Evolutionary conservation across 2,797 vertebrate genomes (phyloP), one percentile per base, ranked within the genome.

Genomic region (Schizopygopsis pylzovi): DNA sequence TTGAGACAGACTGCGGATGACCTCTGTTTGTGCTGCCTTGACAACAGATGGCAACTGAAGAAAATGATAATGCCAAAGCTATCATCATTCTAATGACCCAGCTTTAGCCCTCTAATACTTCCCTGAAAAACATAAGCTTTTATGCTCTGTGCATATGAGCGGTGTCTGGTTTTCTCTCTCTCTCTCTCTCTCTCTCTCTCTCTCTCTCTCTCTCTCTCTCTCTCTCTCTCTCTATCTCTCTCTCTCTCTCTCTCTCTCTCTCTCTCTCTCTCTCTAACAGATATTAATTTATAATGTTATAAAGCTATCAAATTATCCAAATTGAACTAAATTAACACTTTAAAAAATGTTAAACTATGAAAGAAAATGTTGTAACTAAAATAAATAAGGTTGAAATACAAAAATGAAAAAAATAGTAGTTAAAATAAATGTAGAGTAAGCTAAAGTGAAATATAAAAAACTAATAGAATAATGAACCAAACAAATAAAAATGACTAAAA

Each of bases 11-110:
- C 39, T 47, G 41, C 7, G 13, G 45, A 61, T 87, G 86, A 87
- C 86, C 83, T 71, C 63, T 70, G 61, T 70, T 68, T 87, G 83
- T 65, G 79, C 61, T 87, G 86, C 80, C 81, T 87, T 82, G 79
- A 71, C 83, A 79, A 85, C 88, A 85, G 86, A 82, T 85, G 79
- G 75, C 33, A 56, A 56, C 41, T 68, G 52, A 65, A 33, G 16
- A 33, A 87, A 75, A 5, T 39, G 73, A 76, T 77, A 67, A 82
- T 85, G 52, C 52, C 54, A 85, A 78, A 77, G 54, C 43, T 39
- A 56, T 82, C 63, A 39, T 75, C 33, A 63, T 65, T 37, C 54
- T 45, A 25, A n/a, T 77, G 76, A 43, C 83, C 59, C 77, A 78
- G 33, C 77, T 47, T 84, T 85, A 59, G n/a, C 71, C 45, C 43